Evolutionary conservation across 2,113 vertebrate species (phyloP).

Genomic region (Noturus placidus): DNA sequence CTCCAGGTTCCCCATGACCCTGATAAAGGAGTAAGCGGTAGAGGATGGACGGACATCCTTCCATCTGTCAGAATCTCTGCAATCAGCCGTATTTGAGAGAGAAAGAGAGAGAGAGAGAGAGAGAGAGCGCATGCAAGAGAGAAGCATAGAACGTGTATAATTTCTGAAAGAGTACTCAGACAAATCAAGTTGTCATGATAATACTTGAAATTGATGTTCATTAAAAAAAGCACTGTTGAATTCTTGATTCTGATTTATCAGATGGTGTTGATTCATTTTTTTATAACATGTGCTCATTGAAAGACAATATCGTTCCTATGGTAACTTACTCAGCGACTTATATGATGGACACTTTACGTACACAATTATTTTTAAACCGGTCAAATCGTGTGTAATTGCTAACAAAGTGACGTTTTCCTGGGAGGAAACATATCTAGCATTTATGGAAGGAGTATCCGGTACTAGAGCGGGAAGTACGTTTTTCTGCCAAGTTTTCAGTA

Average conservation of each 20-base stretch:
- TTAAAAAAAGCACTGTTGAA: not conserved
- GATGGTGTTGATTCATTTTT: not conserved
- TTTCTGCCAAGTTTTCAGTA: not conserved
- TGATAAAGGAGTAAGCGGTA: too few species aligned
- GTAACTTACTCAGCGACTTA: not conserved
- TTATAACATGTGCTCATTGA: not conserved
- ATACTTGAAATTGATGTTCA: not conserved
- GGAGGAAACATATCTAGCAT: not conserved
- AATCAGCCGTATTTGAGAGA: not conserved
- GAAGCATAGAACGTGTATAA: not conserved
- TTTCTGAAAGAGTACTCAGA: not conserved
- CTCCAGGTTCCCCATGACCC: too few species aligned
- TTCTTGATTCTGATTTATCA: not conserved
- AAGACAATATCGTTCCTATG: not conserved
- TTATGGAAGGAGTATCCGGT: not conserved
- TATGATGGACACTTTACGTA: not conserved
- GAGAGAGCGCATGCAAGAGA: not conserved
- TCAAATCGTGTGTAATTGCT: not conserved
- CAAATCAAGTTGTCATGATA: slow-evolving; percentile 9
- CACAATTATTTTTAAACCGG: not conserved
- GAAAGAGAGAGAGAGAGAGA: not conserved
- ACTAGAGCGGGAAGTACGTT: not conserved
- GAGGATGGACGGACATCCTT: too few species aligned
- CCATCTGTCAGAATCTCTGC: not conserved
- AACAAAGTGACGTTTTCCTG: not conserved